A percentile compares a stretch with the other conserved stretches of the same genome.
These are phyloP conservation scores for Brachymystax lenok DNA, from an alignment of 2,797 vertebrate genomes.

Conservation along the genomic window DNA sequence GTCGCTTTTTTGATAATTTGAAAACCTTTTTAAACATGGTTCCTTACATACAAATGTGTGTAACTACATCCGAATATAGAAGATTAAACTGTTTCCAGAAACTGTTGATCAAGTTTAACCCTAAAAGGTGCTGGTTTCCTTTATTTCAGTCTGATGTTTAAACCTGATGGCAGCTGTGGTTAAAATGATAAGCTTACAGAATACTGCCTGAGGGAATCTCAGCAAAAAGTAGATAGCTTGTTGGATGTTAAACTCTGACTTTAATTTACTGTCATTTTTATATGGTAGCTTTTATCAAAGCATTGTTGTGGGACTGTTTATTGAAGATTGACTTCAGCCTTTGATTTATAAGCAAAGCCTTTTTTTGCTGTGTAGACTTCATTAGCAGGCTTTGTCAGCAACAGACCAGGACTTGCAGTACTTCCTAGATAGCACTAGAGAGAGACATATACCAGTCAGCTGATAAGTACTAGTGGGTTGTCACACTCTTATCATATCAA, in stretches of 20 bases:
- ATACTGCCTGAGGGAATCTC: background rate
- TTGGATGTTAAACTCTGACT: background rate
- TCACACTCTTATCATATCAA: background rate
- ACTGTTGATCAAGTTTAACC: too few species aligned
- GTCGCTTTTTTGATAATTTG: too few species aligned
- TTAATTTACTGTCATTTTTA: background rate
- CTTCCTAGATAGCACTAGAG: background rate
- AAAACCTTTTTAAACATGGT: too few species aligned
- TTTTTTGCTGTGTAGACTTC: background rate
- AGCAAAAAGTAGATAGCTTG: background rate
- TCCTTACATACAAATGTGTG: too few species aligned
- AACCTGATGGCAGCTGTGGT: too few species aligned
- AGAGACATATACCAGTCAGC: background rate
- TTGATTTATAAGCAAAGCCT: background rate
- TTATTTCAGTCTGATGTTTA: too few species aligned
- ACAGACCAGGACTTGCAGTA: slow-evolving; percentile 8
- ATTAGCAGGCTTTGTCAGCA: background rate
- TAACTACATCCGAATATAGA: too few species aligned
- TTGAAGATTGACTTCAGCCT: background rate
- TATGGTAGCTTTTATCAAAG: background rate
- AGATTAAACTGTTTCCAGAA: too few species aligned
- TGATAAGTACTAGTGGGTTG: background rate
- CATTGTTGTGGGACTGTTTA: background rate
- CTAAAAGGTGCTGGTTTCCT: too few species aligned
- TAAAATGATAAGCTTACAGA: too few species aligned